These are phyloP conservation scores for Lycopodina hypogea DNA, from an alignment of 37 sponge, comb jelly and placozoan genomes.

Conservation along the genomic window DNA sequence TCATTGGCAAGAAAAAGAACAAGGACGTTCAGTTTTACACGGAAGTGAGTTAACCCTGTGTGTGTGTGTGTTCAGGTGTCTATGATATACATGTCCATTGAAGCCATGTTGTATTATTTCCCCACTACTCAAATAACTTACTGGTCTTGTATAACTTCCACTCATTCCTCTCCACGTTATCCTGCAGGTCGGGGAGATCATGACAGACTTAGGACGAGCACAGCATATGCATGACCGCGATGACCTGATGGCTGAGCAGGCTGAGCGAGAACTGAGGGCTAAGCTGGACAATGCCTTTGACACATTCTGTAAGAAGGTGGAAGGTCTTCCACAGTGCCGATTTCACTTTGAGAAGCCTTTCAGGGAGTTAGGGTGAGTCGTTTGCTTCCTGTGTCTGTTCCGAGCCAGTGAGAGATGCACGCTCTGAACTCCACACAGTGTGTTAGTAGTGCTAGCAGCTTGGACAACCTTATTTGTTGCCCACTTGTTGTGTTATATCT, in stretches of 20 bases:
- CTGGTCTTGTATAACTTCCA: too few relatives aligned
- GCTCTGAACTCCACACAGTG: too few relatives aligned
- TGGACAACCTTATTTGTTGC: too few relatives aligned
- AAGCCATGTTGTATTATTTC: neutral
- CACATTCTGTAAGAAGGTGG: constrained; percentile 83
- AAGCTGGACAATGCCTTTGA: constrained; percentile 94
- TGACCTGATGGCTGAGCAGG: constrained; percentile 95
- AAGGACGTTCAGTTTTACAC: constrained; percentile 95
- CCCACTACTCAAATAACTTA: too few relatives aligned
- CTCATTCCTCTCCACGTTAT: neutral
- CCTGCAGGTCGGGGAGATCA: constrained; percentile 89
- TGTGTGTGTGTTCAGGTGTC: neutral
- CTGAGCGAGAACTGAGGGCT: constrained; percentile 88
- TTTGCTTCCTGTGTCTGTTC: neutral
- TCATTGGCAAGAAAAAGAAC: constrained; percentile 96
- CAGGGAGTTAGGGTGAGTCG: constrained; percentile 81
- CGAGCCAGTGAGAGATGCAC: too few relatives aligned
- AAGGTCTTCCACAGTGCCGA: constrained; percentile 68
- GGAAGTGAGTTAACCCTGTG: constrained; percentile 56
- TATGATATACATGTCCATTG: neutral
- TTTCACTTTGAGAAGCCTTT: constrained; percentile 90
- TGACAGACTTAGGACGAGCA: constrained; percentile 91
- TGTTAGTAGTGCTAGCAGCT: too few relatives aligned
- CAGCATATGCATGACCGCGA: constrained; percentile 98
- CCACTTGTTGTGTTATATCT: too few relatives aligned